Conservation (phyloP, 2,797 vertebrate species). For the Okamejei kenojei region DNA sequence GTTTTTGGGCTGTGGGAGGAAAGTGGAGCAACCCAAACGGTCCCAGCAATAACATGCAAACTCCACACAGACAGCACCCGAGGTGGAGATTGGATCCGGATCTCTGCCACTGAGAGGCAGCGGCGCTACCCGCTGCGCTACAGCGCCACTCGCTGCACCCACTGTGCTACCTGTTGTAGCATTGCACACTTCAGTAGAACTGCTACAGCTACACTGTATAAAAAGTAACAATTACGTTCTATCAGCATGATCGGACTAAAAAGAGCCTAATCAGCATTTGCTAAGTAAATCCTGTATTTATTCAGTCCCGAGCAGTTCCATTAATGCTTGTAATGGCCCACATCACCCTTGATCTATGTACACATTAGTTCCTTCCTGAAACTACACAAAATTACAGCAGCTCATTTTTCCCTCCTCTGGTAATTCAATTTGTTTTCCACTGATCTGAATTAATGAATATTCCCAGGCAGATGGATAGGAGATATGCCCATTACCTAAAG, state of each 20-base stretch:
- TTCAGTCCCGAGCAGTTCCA: constrained; percentile 31
- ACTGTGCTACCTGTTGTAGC: not conserved
- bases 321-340: constrained; percentile 33
- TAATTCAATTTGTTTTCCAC: constrained; percentile 31
- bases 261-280: constrained; percentile 34
- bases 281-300: constrained; percentile 34
- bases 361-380: constrained; percentile 16
- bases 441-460: constrained; percentile 37
- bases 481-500: constrained; percentile 34
- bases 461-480: constrained; percentile 19
- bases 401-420: constrained; percentile 23
- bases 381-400: not conserved
- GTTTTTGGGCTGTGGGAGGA: too few relatives aligned
- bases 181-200: not conserved
- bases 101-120: too few relatives aligned
- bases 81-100: too few relatives aligned
- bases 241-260: constrained; percentile 29
- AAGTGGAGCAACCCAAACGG: too few relatives aligned
- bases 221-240: not conserved
- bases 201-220: not conserved
- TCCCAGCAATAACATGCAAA: too few relatives aligned
- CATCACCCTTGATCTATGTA: constrained; percentile 35
- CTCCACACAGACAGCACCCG: too few relatives aligned
- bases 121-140: too few relatives aligned
- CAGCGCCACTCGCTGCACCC: too few relatives aligned